phyloP scores from a whole-genome alignment of 2,113 vertebrate genomes.

The Anhinga rufa region DNA sequence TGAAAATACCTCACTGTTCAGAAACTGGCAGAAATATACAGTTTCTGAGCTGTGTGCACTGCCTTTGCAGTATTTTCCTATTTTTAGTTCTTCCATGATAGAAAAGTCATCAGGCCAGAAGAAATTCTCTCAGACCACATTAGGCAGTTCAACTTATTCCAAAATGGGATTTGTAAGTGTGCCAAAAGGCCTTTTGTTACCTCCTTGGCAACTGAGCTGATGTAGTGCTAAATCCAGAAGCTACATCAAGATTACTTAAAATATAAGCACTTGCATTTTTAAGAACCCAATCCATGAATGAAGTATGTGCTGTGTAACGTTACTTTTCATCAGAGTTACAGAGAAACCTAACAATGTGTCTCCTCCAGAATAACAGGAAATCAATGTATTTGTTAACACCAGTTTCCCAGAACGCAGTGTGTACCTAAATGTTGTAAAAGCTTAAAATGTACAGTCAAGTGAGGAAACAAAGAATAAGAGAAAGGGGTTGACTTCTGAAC shows the following conservation, averaged over 20 bases:
- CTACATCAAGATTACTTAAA: not conserved
- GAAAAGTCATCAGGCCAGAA: not conserved
- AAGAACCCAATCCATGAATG: not conserved
- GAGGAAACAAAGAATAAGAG: not conserved
- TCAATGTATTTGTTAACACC: not conserved
- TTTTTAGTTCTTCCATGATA: not conserved
- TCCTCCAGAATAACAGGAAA: not conserved
- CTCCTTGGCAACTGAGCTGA: not conserved
- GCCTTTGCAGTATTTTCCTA: not conserved
- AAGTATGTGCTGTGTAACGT: not conserved
- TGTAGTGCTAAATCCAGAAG: not conserved
- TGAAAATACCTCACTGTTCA: not conserved
- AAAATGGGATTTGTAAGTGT: not conserved
- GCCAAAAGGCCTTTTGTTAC: not conserved
- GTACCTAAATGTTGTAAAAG: not conserved
- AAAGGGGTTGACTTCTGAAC: not conserved
- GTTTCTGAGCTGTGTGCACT: not conserved
- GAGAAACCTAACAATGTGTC: not conserved
- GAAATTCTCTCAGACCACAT: not conserved
- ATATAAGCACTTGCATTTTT: not conserved
- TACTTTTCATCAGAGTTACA: not conserved
- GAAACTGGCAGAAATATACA: not conserved
- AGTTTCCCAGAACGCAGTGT: not conserved
- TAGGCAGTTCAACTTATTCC: not conserved
- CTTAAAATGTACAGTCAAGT: not conserved